phyloP scores from a whole-genome alignment of 2,797 vertebrate genomes.

The Semotilus atromaculatus region DNA sequence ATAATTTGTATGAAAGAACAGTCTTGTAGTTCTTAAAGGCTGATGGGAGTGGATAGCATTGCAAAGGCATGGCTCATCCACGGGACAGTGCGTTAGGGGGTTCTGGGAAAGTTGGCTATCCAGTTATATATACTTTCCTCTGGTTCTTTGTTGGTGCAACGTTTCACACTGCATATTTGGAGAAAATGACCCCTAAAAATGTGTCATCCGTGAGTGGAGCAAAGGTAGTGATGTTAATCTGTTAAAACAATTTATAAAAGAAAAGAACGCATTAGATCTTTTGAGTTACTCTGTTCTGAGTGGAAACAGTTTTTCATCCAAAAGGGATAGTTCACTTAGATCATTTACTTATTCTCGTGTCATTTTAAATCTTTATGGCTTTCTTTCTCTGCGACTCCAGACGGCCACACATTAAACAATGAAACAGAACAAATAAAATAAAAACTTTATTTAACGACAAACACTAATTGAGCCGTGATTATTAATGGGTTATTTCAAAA shows the following conservation, averaged over 20 bases:
- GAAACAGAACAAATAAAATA: no score
- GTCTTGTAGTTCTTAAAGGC: constrained; percentile 47
- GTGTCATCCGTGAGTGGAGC: background rate
- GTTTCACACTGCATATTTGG: background rate
- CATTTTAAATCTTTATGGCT: background rate
- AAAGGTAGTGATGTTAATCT: background rate
- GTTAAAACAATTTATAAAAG: background rate
- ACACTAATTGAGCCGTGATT: background rate
- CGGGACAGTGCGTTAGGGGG: constrained; percentile 4
- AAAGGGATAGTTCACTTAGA: background rate
- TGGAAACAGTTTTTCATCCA: background rate
- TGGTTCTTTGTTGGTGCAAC: background rate
- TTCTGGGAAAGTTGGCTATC: constrained; percentile 18
- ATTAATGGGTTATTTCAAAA: background rate
- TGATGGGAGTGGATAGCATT: constrained; percentile 36
- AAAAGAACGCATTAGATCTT: background rate
- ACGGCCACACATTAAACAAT: background rate
- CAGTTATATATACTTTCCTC: constrained; percentile 8
- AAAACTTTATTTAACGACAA: no score
- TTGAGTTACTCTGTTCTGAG: constrained; percentile 18
- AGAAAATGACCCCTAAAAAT: constrained; percentile 21
- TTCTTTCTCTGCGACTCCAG: background rate
- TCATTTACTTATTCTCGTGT: background rate
- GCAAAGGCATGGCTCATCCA: constrained; percentile 37
- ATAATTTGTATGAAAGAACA: constrained; percentile 57